phyloP scores from a whole-genome alignment of 1,140 invertebrate genomes.

The Battus philenor region DNA sequence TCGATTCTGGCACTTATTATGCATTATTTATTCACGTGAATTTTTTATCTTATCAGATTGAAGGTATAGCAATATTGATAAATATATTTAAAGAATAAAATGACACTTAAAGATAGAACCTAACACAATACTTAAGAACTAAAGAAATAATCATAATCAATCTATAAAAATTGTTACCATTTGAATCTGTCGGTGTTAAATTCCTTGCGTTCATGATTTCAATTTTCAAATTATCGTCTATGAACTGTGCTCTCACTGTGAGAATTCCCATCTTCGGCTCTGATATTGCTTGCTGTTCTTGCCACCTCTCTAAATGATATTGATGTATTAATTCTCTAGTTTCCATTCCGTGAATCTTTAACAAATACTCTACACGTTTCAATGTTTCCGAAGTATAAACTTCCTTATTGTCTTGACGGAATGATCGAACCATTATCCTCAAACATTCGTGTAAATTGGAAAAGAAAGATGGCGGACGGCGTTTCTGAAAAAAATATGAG shows the following conservation, averaged over 20 bases:
- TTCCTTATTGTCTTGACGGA: slow-evolving; percentile 83
- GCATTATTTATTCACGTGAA: no score
- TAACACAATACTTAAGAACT: no score
- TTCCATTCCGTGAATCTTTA: slow-evolving; percentile 90
- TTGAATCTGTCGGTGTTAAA: slow-evolving; percentile 90
- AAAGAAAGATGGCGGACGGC: slow-evolving; percentile 91
- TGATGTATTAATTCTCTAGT: slow-evolving; percentile 91
- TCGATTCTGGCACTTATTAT: no score
- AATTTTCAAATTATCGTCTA: slow-evolving; percentile 78
- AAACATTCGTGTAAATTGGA: slow-evolving; percentile 91
- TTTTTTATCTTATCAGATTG: no score
- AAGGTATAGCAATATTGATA: no score
- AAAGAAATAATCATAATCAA: not conserved
- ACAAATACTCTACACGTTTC: slow-evolving; percentile 80
- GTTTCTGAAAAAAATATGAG: slow-evolving; percentile 84
- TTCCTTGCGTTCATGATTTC: slow-evolving; percentile 94
- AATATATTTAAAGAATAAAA: no score
- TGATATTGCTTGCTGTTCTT: slow-evolving; percentile 79
- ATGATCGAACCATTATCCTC: slow-evolving; percentile 89
- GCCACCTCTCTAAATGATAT: slow-evolving; percentile 85
- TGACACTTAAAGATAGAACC: no score
- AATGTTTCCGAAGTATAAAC: slow-evolving; percentile 77
- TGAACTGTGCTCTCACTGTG: slow-evolving; percentile 82
- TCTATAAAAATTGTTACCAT: slow-evolving; percentile 77
- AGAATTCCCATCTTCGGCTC: slow-evolving; percentile 82